A percentile compares a stretch with the other conserved stretches of the same genome.
Conservation (phyloP, 2,113 vertebrate species). For the Lepus americanus region DNA sequence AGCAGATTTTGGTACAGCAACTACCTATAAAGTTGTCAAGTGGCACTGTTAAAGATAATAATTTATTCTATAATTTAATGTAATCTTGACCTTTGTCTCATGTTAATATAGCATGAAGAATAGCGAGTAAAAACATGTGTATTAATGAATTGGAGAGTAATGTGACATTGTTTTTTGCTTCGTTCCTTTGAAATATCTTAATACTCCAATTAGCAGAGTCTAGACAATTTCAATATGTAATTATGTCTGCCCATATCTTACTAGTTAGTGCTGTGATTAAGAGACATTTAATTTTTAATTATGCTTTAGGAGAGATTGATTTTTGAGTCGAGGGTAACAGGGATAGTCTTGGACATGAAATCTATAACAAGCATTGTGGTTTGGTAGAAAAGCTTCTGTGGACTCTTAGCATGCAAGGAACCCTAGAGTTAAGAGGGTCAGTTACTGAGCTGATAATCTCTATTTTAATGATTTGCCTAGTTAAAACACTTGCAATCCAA, state of each 20-base stretch:
- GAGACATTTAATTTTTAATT: constrained; percentile 87
- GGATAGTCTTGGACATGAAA: constrained; percentile 65
- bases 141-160: constrained; percentile 91
- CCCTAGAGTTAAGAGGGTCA: neutral
- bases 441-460: neutral
- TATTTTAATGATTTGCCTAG: neutral
- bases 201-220: constrained; percentile 88
- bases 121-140: constrained; percentile 90
- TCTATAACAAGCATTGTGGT: constrained; percentile 23
- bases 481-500: constrained; percentile 44
- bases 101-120: constrained; percentile 94
- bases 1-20: constrained; percentile 80
- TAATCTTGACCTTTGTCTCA: constrained; percentile 91
- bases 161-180: constrained; percentile 91
- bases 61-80: constrained; percentile 94
- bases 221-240: constrained; percentile 85
- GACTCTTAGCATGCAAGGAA: constrained; percentile 5
- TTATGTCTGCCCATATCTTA: constrained; percentile 86
- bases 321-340: constrained; percentile 67
- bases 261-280: constrained; percentile 85
- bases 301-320: constrained; percentile 77
- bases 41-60: constrained; percentile 88
- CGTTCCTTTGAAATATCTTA: constrained; percentile 91
- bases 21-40: constrained; percentile 90
- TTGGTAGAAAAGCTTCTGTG: constrained; percentile 42